Conservation (phyloP, 2,888 invertebrate species). For the Spicauda simplicius region DNA sequence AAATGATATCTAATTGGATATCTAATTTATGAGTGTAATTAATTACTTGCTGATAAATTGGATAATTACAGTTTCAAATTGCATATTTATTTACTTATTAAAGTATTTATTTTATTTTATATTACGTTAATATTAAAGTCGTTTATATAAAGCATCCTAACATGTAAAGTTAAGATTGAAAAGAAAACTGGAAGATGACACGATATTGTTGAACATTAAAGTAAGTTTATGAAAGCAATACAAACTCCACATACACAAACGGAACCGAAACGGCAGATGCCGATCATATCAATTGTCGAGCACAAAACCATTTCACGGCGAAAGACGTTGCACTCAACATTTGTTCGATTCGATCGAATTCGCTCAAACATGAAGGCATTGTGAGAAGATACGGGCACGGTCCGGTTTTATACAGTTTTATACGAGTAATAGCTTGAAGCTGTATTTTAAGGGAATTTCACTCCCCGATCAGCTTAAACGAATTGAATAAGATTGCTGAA, state of each 20-base stretch:
- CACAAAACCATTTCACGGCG: slow-evolving; percentile 49
- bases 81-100: too few species aligned
- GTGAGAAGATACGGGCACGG: slow-evolving; percentile 37
- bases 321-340: slow-evolving; percentile 53
- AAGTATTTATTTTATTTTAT: too few species aligned
- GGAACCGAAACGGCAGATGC: slow-evolving; percentile 29
- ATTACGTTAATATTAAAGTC: too few species aligned
- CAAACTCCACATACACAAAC: slow-evolving; percentile 18
- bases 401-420: slow-evolving; percentile 24
- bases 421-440: slow-evolving; percentile 29
- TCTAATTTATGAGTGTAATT: too few species aligned
- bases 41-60: too few species aligned
- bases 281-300: slow-evolving; percentile 40
- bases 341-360: slow-evolving; percentile 55
- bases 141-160: too few species aligned
- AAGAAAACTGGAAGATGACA: background rate
- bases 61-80: too few species aligned
- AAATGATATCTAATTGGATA: too few species aligned
- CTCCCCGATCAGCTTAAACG: slow-evolving; percentile 7
- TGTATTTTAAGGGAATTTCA: slow-evolving; percentile 26
- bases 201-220: background rate
- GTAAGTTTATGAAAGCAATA: background rate
- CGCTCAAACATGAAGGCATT: slow-evolving; percentile 51
- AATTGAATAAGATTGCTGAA: slow-evolving; percentile 4
- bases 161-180: too few species aligned